Percentiles rank a stretch among this genome's conserved stretches.
Conservation (phyloP, 2,113 vertebrate species). For the Pangasianodon hypophthalmus region DNA sequence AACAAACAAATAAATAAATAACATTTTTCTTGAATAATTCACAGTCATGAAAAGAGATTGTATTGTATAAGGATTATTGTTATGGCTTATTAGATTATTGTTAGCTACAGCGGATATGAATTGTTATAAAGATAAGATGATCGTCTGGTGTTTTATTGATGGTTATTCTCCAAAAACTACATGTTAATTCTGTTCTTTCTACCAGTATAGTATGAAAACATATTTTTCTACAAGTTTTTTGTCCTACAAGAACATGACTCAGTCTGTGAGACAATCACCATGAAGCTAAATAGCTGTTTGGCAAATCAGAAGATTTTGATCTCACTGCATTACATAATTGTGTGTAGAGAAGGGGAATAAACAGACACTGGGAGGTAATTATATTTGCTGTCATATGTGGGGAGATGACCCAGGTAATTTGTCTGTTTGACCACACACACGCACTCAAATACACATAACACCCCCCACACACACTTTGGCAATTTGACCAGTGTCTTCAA, state of each 20-base stretch:
- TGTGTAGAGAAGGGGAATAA: slow-evolving; percentile 32
- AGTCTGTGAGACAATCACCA: slow-evolving; percentile 13
- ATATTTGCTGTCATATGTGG: slow-evolving; percentile 32
- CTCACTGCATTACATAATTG: slow-evolving; percentile 20
- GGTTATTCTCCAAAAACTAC: not conserved
- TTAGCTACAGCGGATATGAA: not conserved
- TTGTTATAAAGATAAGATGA: slow-evolving; percentile 9
- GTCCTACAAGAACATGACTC: not conserved
- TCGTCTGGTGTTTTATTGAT: not conserved
- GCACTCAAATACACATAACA: slow-evolving; percentile 19
- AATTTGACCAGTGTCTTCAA: slow-evolving; percentile 33
- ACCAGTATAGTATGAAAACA: slow-evolving; percentile 12
- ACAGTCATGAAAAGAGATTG: not conserved
- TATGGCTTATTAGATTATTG: not conserved
- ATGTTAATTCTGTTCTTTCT: slow-evolving; percentile 5
- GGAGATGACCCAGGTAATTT: slow-evolving; percentile 38
- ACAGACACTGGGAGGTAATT: slow-evolving; percentile 27
- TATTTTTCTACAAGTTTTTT: not conserved
- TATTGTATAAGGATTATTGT: not conserved
- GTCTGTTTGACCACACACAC: slow-evolving; percentile 38
- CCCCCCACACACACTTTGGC: not conserved
- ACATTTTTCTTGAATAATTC: not conserved
- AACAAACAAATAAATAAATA: not conserved
- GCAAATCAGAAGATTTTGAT: slow-evolving; percentile 16
- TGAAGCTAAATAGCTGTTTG: slow-evolving; percentile 27